These are phyloP conservation scores for Acanthosepion pharaonis DNA, from an alignment of 2,888 invertebrate genomes.

Conservation along the genomic window DNA sequence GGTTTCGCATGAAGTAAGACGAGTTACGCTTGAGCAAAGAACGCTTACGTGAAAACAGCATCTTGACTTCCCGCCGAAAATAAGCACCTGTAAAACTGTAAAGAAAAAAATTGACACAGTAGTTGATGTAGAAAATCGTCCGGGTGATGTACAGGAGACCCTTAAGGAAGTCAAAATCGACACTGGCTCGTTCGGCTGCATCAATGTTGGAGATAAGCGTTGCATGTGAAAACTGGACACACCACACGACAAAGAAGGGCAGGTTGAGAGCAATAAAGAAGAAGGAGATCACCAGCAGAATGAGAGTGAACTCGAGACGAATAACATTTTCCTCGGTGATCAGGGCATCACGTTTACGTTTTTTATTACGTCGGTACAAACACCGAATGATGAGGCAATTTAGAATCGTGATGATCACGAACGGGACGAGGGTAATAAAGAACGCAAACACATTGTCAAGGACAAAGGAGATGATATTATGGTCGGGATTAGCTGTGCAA, in stretches of 20 bases:
- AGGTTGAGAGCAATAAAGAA: constrained; percentile 70
- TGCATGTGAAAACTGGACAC: constrained; percentile 52
- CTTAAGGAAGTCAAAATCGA: constrained; percentile 54
- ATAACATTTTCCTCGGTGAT: constrained; percentile 66
- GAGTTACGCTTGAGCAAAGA: not conserved
- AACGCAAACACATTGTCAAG: constrained; percentile 66
- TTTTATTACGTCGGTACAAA: constrained; percentile 55
- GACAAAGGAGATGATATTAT: constrained; percentile 58
- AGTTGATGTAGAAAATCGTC: constrained; percentile 70
- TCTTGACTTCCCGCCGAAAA: constrained; percentile 64
- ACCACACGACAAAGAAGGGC: constrained; percentile 71
- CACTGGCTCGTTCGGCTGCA: not conserved
- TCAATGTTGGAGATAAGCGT: constrained; percentile 49
- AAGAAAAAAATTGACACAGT: constrained; percentile 71
- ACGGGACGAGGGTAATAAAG: constrained; percentile 64
- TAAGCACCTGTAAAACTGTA: constrained; percentile 70
- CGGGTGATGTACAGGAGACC: constrained; percentile 61
- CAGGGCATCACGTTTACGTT: constrained; percentile 54
- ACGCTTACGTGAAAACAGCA: constrained; percentile 52
- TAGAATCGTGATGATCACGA: constrained; percentile 63
- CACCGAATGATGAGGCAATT: constrained; percentile 64
- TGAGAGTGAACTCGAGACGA: constrained; percentile 69
- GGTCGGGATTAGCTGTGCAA: constrained; percentile 58
- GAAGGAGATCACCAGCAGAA: constrained; percentile 69
- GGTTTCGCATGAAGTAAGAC: not conserved